phyloP scores from a whole-genome alignment of 2,797 vertebrate species.

The Eutrigla gurnardus region DNA sequence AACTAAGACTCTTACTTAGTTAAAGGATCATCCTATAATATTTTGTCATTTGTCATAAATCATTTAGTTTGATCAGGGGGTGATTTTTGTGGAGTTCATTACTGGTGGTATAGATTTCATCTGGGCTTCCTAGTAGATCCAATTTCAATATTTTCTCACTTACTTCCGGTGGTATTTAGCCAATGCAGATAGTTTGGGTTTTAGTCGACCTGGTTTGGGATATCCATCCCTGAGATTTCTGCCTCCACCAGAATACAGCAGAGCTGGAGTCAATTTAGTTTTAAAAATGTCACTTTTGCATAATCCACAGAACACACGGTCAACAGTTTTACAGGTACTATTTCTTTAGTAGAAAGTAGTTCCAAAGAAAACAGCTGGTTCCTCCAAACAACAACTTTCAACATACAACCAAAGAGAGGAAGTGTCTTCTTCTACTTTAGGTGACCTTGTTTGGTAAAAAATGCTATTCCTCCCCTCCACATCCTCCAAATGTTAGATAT shows the following conservation, averaged over 20 bases:
- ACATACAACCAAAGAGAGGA: background rate
- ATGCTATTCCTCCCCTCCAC: background rate
- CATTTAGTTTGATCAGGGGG: background rate
- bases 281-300: background rate
- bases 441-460: background rate
- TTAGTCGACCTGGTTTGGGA: background rate
- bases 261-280: background rate
- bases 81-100: background rate
- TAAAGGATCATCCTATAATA: constrained; percentile 39
- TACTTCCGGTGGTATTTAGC: background rate
- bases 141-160: background rate
- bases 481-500: constrained; percentile 1
- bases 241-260: background rate
- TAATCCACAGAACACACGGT: background rate
- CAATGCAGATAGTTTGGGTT: constrained; percentile 2
- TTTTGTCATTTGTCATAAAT: too few relatives aligned
- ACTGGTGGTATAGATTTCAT: background rate
- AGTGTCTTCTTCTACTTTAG: too few relatives aligned
- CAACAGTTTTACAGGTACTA: background rate
- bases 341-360: constrained; percentile 2
- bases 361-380: constrained; percentile 2
- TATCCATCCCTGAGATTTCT: background rate
- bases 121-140: background rate
- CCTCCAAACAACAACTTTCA: background rate
- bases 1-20: constrained; percentile 37